These are phyloP conservation scores for Falco columbarius DNA, from an alignment of 2,797 vertebrate genomes.

Conservation along the genomic window DNA sequence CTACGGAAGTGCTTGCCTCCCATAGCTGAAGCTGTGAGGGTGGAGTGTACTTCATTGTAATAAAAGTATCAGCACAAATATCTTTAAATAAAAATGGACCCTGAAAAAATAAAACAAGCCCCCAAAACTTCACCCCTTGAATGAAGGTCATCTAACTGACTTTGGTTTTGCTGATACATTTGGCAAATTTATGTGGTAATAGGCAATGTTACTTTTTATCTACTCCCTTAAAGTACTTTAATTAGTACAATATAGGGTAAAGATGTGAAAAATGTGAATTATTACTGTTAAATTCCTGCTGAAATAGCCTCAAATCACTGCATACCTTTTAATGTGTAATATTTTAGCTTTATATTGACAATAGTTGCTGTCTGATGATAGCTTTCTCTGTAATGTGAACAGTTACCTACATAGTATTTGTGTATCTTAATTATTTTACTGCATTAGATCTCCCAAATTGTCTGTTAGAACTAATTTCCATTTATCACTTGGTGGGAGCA, in stretches of 20 bases:
- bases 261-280: neutral
- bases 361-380: neutral
- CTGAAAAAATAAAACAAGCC: neutral
- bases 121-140: neutral
- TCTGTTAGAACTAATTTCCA: neutral
- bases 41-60: constrained; percentile 18
- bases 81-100: neutral
- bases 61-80: neutral
- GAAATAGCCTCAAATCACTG: neutral
- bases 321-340: neutral
- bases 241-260: neutral
- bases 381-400: neutral
- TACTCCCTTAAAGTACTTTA: neutral
- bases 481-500: neutral
- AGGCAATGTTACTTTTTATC: neutral
- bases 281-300: neutral
- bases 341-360: neutral
- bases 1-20: neutral
- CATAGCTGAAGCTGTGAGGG: constrained; percentile 3
- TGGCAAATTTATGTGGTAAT: neutral
- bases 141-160: neutral
- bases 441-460: neutral
- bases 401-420: neutral
- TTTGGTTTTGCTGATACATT: neutral
- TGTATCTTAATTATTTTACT: neutral